A percentile compares a stretch with the other conserved stretches of the same genome.
These are phyloP conservation scores for Saccostrea cuccullata DNA, from an alignment of 1,140 invertebrate species.

Conservation along the genomic window DNA sequence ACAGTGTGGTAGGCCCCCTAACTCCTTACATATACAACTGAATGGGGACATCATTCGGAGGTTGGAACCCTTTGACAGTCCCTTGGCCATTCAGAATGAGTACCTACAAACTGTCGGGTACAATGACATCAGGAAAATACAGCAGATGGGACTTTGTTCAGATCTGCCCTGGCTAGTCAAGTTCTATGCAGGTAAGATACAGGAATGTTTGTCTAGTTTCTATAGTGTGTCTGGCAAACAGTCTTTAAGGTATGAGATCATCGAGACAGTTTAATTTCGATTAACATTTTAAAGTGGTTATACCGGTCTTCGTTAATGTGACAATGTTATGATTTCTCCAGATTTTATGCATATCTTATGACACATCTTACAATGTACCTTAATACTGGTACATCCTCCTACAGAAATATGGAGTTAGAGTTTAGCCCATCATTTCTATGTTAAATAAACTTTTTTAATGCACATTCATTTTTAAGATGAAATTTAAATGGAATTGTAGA, in stretches of 20 bases:
- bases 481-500: too few species aligned
- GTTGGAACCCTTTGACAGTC: conserved; percentile 76
- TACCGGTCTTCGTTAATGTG: background rate
- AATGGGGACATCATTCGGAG: conserved; percentile 77
- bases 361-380: too few species aligned
- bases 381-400: too few species aligned
- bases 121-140: conserved; percentile 72
- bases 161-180: conserved; percentile 75
- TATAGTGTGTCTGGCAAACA: background rate
- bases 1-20: conserved; percentile 72
- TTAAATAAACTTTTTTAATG: too few species aligned
- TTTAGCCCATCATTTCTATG: too few species aligned
- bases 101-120: conserved; percentile 76
- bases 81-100: conserved; percentile 76
- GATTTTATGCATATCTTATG: too few species aligned
- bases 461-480: too few species aligned
- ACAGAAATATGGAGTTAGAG: too few species aligned
- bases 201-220: background rate
- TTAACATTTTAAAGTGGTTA: background rate
- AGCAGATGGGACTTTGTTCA: conserved; percentile 73
- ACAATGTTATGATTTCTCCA: background rate
- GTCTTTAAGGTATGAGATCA: background rate
- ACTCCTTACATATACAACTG: conserved; percentile 76
- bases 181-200: conserved; percentile 76
- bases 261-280: background rate